Evolutionary conservation across 2,113 vertebrate species (phyloP).

Genomic region (Gracilinanus agilis): DNA sequence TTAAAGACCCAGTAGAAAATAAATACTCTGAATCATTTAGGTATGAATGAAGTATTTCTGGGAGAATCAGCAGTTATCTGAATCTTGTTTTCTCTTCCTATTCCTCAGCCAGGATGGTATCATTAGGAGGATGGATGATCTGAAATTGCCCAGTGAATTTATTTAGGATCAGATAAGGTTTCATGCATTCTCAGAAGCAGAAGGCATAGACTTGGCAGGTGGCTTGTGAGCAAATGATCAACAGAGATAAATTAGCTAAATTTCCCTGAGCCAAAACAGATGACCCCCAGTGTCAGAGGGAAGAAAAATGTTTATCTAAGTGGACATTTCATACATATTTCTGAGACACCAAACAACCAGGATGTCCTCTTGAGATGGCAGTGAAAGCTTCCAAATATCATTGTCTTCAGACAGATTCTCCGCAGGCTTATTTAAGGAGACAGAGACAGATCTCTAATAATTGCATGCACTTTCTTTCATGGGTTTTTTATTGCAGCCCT

Average conservation of each 20-base stretch:
- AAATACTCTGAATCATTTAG: constrained; percentile 23
- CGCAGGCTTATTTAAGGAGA: not conserved
- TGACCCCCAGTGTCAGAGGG: not conserved
- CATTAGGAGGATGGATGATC: constrained; percentile 20
- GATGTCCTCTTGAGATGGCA: not conserved
- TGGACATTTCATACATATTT: constrained; percentile 9
- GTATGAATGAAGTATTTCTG: not conserved
- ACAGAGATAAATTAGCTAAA: not conserved
- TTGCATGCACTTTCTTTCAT: not conserved
- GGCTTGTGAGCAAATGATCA: constrained; percentile 2
- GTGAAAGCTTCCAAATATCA: not conserved
- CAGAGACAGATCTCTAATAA: not conserved
- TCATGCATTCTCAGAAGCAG: constrained; percentile 29
- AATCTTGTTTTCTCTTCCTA: constrained; percentile 29
- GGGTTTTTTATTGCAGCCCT: constrained; percentile 9
- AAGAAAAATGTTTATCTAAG: not conserved
- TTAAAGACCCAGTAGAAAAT: constrained; percentile 33
- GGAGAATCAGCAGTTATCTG: not conserved
- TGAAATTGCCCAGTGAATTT: not conserved
- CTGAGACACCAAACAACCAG: constrained; percentile 33
- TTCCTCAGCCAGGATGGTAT: constrained; percentile 26
- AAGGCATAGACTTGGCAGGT: constrained; percentile 11
- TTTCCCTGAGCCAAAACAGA: constrained; percentile 13
- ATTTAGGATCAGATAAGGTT: constrained; percentile 34
- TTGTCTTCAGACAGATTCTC: not conserved